Conservation (phyloP, 2,113 vertebrate species). For the Notechis scutatus region DNA sequence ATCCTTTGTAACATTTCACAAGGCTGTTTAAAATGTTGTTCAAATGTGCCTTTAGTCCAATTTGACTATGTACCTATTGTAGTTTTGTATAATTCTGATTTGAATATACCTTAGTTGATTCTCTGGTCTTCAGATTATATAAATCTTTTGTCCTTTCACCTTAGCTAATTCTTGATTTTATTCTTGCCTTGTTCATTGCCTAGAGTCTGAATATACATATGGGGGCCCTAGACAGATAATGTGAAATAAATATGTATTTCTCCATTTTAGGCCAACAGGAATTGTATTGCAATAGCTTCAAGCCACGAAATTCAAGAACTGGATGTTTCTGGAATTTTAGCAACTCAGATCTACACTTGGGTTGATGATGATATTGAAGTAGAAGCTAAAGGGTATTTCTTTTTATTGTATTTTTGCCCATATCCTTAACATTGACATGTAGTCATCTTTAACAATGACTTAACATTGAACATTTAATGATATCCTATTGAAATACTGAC, state of each 20-base stretch:
- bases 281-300: constrained; percentile 96
- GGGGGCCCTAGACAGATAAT: background rate
- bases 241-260: background rate
- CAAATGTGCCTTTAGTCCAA: background rate
- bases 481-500: background rate
- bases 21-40: background rate
- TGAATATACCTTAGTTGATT: background rate
- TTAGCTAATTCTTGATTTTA: background rate
- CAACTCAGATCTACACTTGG: constrained; percentile 94
- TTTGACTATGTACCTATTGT: background rate
- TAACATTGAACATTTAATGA: background rate
- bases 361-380: constrained; percentile 88
- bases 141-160: background rate
- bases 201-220: background rate
- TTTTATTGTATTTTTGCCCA: background rate
- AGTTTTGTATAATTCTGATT: background rate
- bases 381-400: constrained; percentile 87
- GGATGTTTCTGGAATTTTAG: constrained; percentile 94
- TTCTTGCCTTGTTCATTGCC: background rate
- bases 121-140: background rate
- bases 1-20: background rate
- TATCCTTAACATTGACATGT: background rate
- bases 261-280: constrained; percentile 88
- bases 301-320: constrained; percentile 97
- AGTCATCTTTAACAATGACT: no score